These are phyloP conservation scores for Cinclus mexicanus DNA, from an alignment of 2,113 vertebrate genomes.

Conservation along the genomic window DNA sequence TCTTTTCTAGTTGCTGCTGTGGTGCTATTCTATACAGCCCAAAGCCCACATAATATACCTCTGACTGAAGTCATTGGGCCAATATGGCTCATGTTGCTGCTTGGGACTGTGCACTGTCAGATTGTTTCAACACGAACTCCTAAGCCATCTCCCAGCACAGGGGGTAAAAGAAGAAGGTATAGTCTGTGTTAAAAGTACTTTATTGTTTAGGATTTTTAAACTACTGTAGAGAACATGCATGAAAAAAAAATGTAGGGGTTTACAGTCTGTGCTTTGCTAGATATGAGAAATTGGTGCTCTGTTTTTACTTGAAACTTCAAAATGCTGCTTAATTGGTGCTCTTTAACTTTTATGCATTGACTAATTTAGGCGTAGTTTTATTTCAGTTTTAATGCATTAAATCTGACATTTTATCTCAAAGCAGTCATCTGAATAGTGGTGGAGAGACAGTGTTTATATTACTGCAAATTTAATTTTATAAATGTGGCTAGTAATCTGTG, in stretches of 20 bases:
- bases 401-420: background rate
- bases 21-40: slow-evolving; percentile 82
- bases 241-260: background rate
- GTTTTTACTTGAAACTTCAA: background rate
- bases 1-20: slow-evolving; percentile 85
- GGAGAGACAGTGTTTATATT: background rate
- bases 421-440: background rate
- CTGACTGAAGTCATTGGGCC: slow-evolving; percentile 92
- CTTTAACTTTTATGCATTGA: background rate
- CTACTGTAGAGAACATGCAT: background rate
- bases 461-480: background rate
- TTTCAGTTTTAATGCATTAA: background rate
- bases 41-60: slow-evolving; percentile 88
- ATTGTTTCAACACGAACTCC: slow-evolving; percentile 97
- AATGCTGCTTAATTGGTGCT: background rate
- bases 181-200: background rate
- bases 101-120: slow-evolving; percentile 98
- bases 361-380: background rate
- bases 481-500: background rate
- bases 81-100: slow-evolving; percentile 93
- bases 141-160: slow-evolving; percentile 82
- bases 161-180: slow-evolving; percentile 93
- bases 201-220: background rate
- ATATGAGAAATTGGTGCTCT: background rate
- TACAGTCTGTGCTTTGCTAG: background rate